These are phyloP conservation scores for Yponomeuta plumbellus DNA, from an alignment of 2,888 invertebrate genomes.

Conservation along the genomic window DNA sequence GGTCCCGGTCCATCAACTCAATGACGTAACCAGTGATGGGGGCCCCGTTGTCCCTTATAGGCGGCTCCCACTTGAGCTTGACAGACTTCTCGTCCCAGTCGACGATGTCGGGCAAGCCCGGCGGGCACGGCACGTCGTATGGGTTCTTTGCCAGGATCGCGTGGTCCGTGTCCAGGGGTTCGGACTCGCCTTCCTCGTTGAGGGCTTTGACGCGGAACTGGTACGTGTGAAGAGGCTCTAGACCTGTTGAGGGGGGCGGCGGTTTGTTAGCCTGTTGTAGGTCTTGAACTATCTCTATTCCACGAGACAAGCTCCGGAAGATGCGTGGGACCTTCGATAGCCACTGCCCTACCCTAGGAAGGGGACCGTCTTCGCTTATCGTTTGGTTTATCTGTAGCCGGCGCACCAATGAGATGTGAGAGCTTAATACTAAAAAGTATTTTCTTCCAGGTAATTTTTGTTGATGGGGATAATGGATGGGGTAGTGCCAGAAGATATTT, in stretches of 20 bases:
- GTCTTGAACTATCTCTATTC: too few relatives aligned
- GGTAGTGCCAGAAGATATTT: too few relatives aligned
- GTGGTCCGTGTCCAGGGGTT: conserved; percentile 92
- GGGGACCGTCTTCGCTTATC: too few relatives aligned
- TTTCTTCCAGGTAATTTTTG: too few relatives aligned
- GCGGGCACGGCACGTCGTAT: conserved; percentile 91
- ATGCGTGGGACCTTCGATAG: too few relatives aligned
- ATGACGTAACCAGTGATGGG: conserved; percentile 95
- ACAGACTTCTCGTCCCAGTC: conserved; percentile 95
- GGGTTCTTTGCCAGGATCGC: conserved; percentile 98
- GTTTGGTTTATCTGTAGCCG: too few relatives aligned
- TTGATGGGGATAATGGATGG: too few relatives aligned
- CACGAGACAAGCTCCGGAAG: too few relatives aligned
- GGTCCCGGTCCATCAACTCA: conserved; percentile 93
- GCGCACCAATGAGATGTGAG: too few relatives aligned
- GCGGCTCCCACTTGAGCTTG: conserved; percentile 93
- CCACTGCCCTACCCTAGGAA: too few relatives aligned
- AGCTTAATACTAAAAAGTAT: too few relatives aligned
- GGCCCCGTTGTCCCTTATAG: conserved; percentile 92
- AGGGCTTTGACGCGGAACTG: conserved; percentile 98
- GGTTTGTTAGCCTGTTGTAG: neutral
- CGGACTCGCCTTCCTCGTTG: conserved; percentile 98
- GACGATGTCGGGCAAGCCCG: conserved; percentile 92
- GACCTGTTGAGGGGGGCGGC: conserved; percentile 65
- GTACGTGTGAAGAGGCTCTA: conserved; percentile 97